Evolutionary conservation across 2,797 vertebrate species (phyloP).

Genomic region (Myotis myotis): DNA sequence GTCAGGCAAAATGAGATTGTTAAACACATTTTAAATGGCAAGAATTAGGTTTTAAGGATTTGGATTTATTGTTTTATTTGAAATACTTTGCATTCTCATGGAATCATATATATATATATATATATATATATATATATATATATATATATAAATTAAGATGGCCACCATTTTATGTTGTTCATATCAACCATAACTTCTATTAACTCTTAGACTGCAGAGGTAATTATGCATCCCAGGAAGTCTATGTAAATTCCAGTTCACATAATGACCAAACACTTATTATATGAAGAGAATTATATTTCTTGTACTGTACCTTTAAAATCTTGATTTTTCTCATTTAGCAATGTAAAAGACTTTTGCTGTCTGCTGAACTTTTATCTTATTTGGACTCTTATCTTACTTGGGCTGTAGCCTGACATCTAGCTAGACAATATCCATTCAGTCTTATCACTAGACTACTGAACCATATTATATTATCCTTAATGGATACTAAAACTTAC

Average conservation of each 20-base stretch:
- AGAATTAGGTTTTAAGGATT: neutral
- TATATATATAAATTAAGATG: neutral
- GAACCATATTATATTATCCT: neutral
- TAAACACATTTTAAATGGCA: neutral
- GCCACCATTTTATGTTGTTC: neutral
- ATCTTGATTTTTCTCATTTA: neutral
- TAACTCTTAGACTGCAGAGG: neutral
- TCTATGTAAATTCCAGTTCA: neutral
- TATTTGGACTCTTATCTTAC: neutral
- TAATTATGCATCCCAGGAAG: neutral
- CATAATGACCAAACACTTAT: neutral
- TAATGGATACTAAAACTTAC: neutral
- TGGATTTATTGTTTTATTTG: neutral
- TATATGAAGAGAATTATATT: neutral
- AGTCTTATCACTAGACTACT: neutral
- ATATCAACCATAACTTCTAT: neutral
- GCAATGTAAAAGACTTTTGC: neutral
- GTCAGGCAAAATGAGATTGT: neutral
- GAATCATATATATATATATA: neutral
- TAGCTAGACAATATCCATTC: neutral
- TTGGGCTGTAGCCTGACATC: neutral
- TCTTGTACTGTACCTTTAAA: neutral
- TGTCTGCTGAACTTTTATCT: neutral
- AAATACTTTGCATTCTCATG: neutral
- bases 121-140: neutral